Percentiles rank a stretch among this genome's conserved stretches.
phyloP scores from a whole-genome alignment of 2,888 invertebrate genomes.

The Scaptomyza flava region DNA sequence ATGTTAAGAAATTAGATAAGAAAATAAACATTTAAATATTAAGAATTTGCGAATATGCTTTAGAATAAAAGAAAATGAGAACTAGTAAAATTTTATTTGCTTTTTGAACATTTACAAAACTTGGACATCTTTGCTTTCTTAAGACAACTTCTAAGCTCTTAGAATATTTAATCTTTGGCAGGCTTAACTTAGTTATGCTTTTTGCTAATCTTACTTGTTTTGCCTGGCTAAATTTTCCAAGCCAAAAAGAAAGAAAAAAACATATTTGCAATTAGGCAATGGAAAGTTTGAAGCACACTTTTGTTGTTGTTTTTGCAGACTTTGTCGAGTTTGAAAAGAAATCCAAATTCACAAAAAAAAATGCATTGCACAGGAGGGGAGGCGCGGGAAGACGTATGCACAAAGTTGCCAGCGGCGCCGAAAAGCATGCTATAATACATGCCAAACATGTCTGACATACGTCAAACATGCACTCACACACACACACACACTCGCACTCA shows the following conservation, averaged over 20 bases:
- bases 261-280: slow-evolving; percentile 71
- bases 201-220: background rate
- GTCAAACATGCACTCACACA: slow-evolving; percentile 4
- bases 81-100: background rate
- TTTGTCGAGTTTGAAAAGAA: slow-evolving; percentile 1
- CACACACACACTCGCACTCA: background rate
- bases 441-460: slow-evolving; percentile 10
- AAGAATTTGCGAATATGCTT: too few relatives aligned
- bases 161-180: background rate
- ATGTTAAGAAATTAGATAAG: background rate
- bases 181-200: background rate
- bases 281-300: slow-evolving; percentile 42
- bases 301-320: slow-evolving; percentile 12
- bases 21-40: background rate
- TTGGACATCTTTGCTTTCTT: background rate
- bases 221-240: slow-evolving; percentile 27
- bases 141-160: background rate
- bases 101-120: too few relatives aligned
- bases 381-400: background rate
- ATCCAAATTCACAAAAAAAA: too few relatives aligned
- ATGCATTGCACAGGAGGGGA: too few relatives aligned
- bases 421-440: slow-evolving; percentile 6
- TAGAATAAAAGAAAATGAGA: too few relatives aligned
- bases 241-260: slow-evolving; percentile 23
- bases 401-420: slow-evolving; percentile 21